Conservation (phyloP, 2,888 invertebrate species). For the Lycocerus yunnanus region DNA sequence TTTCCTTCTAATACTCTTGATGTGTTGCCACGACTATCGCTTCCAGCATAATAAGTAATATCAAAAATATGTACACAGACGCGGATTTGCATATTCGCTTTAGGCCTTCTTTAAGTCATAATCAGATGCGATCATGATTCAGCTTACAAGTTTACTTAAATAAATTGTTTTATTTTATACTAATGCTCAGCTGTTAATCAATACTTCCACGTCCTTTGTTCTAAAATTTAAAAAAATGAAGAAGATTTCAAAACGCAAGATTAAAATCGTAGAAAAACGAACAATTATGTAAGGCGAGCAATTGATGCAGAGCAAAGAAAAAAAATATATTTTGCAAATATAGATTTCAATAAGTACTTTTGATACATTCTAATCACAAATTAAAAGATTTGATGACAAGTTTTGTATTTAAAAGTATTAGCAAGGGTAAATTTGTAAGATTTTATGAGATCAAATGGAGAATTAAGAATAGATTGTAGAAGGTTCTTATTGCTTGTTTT, state of each 20-base stretch:
- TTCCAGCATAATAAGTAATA: constrained; percentile 37
- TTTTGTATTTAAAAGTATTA: no score
- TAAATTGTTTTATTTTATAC: neutral
- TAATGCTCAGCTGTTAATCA: neutral
- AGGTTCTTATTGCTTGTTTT: no score
- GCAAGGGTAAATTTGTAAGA: no score
- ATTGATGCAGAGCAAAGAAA: no score
- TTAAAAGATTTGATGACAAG: no score
- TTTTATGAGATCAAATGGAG: no score
- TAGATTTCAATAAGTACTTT: no score
- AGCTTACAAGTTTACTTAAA: neutral
- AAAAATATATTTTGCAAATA: no score
- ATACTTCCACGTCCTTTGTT: neutral
- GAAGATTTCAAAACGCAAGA: rapidly evolving
- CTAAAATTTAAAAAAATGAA: neutral
- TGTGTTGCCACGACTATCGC: constrained; percentile 21
- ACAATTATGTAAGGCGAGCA: no score
- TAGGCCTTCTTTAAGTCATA: constrained; percentile 11
- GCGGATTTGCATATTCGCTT: constrained; percentile 17
- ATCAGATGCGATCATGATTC: constrained; percentile 1
- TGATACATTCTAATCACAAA: no score
- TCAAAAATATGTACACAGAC: constrained; percentile 26
- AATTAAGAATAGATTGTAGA: no score
- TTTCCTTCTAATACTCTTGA: constrained; percentile 37
- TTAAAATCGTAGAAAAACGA: no score